Conservation (phyloP, 2,888 invertebrate genomes). For the Ectemnius continuus region DNA sequence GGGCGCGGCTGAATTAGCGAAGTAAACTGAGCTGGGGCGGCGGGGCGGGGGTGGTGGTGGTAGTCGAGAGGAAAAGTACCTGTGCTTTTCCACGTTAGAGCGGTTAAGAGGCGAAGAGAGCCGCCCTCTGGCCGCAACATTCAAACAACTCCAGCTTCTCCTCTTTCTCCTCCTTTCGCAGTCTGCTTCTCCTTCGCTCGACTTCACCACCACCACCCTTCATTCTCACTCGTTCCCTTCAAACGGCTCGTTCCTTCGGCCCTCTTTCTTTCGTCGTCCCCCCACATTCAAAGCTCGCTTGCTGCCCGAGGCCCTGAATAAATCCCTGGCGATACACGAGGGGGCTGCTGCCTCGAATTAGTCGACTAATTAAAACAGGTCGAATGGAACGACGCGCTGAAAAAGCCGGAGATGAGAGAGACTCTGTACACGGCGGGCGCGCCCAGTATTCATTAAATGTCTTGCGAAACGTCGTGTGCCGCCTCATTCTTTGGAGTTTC, state of each 20-base stretch:
- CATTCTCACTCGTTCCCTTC: neutral
- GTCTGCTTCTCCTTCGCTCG: slow-evolving; percentile 2
- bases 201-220: neutral
- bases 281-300: neutral
- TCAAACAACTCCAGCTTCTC: slow-evolving; percentile 49
- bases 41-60: slow-evolving; percentile 23
- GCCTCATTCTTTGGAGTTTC: too few relatives aligned
- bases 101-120: slow-evolving; percentile 56
- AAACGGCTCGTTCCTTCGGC: neutral
- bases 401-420: too few relatives aligned
- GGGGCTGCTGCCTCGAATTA: slow-evolving; percentile 30
- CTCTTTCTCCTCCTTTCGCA: neutral
- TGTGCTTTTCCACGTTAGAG: slow-evolving; percentile 57
- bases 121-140: slow-evolving; percentile 60
- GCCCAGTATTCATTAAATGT: too few relatives aligned
- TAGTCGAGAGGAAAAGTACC: slow-evolving; percentile 39
- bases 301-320: slow-evolving; percentile 5
- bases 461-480: too few relatives aligned
- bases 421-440: neutral
- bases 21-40: slow-evolving; percentile 54
- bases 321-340: slow-evolving; percentile 29
- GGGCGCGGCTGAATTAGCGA: slow-evolving; percentile 52
- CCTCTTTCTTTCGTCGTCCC: neutral
- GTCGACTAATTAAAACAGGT: slow-evolving; percentile 45
- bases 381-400: neutral